Evolutionary conservation across 1,140 invertebrate genomes (phyloP).

Genomic region (Frieseomelitta varia): DNA sequence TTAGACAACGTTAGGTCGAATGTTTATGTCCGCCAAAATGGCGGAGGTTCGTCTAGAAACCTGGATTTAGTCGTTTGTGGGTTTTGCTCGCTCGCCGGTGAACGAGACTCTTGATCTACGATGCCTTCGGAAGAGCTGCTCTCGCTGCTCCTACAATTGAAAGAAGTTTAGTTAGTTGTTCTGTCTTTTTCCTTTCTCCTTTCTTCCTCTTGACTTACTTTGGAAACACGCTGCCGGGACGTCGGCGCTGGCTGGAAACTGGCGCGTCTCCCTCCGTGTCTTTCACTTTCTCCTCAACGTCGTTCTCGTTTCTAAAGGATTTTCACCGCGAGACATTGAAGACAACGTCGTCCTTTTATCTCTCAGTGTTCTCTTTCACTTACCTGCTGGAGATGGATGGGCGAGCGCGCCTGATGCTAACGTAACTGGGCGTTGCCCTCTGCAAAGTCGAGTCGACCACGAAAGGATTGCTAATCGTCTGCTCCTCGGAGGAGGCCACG

Average conservation of each 20-base stretch:
- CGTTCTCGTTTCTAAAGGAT: conserved; percentile 69
- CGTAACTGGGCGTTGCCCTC: conserved; percentile 83
- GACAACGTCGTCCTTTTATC: background rate
- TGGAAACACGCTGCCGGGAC: conserved; percentile 25
- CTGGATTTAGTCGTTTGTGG: conserved; percentile 70
- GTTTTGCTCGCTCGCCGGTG: conserved; percentile 51
- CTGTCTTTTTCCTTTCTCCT: too few relatives aligned
- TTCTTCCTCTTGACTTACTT: conserved; percentile 26
- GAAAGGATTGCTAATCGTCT: conserved; percentile 68
- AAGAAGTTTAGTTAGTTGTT: background rate
- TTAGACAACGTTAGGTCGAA: background rate
- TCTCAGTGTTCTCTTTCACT: background rate
- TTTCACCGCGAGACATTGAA: background rate
- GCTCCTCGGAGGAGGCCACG: conserved; percentile 70
- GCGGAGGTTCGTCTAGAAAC: conserved; percentile 50
- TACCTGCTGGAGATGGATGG: conserved; percentile 79
- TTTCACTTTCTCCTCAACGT: conserved; percentile 68
- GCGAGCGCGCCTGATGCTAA: conserved; percentile 85
- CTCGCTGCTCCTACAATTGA: background rate
- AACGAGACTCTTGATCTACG: conserved; percentile 52
- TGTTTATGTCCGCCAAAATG: background rate
- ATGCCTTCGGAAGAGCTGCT: background rate
- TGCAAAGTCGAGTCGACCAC: conserved; percentile 76
- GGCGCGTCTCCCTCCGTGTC: conserved; percentile 56
- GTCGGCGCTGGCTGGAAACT: conserved; percentile 46